These are phyloP conservation scores for Neoitamus cyanurus DNA, from an alignment of 2,888 invertebrate species.

Conservation along the genomic window DNA sequence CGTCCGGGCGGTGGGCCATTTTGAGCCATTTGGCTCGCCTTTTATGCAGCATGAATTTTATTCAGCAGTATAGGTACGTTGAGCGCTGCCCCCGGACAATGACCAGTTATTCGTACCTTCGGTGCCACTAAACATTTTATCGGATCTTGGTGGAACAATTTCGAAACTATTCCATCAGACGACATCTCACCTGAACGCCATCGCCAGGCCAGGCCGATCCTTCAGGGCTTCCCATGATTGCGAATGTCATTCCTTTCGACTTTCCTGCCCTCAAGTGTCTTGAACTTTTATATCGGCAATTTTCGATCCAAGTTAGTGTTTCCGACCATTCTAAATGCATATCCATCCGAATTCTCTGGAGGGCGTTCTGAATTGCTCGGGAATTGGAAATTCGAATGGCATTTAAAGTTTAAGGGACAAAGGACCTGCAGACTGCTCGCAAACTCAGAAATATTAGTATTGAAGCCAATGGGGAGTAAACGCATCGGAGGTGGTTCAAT, in stretches of 20 bases:
- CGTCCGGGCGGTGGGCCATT: not conserved
- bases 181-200: not conserved
- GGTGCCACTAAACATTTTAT: conserved; percentile 27
- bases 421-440: not conserved
- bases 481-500: not conserved
- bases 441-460: not conserved
- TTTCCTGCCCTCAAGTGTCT: conserved; percentile 14
- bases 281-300: conserved; percentile 22
- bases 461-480: not conserved
- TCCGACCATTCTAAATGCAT: not conserved
- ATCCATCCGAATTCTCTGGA: not conserved
- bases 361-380: not conserved
- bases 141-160: conserved; percentile 39
- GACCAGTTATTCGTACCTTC: conserved; percentile 37
- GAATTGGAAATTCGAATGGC: not conserved
- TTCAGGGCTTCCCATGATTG: conserved; percentile 37
- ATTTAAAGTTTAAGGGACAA: not conserved
- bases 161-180: conserved; percentile 17
- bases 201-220: not conserved
- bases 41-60: conserved; percentile 24
- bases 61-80: not conserved
- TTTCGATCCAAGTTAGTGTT: conserved; percentile 26
- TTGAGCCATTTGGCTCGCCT: not conserved
- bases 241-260: conserved; percentile 32
- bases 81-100: conserved; percentile 32